Evolutionary conservation across 2,888 invertebrate genomes (phyloP).

Genomic region (Norana najaformis): DNA sequence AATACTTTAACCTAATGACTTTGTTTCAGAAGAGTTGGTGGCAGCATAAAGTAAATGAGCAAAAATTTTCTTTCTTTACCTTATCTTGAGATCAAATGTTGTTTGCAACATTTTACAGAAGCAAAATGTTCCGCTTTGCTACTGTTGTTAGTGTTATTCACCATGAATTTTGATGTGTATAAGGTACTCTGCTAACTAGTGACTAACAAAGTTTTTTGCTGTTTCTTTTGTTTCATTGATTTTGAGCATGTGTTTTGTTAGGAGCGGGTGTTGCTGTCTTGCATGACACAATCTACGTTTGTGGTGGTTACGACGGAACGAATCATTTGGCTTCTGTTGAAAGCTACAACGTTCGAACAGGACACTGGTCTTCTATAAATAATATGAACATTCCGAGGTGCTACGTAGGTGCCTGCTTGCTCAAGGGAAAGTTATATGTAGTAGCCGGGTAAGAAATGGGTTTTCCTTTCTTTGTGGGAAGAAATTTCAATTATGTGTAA

Average conservation of each 20-base stretch:
- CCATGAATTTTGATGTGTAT: background rate
- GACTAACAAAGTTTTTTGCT: background rate
- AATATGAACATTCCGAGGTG: slow-evolving; percentile 59
- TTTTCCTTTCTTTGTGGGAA: background rate
- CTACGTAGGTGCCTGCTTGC: slow-evolving; percentile 60
- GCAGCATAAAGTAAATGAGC: too few relatives aligned
- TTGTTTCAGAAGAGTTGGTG: too few relatives aligned
- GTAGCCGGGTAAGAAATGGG: slow-evolving; percentile 56
- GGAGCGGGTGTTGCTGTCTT: slow-evolving; percentile 61
- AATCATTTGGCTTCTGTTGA: slow-evolving; percentile 60
- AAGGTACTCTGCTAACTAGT: background rate
- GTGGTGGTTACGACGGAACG: slow-evolving; percentile 61
- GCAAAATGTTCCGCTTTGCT: background rate
- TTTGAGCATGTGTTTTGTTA: slow-evolving; percentile 36
- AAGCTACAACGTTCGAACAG: slow-evolving; percentile 54
- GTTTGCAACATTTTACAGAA: too few relatives aligned
- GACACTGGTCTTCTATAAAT: slow-evolving; percentile 56
- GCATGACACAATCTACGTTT: slow-evolving; percentile 58
- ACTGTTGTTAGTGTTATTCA: background rate
- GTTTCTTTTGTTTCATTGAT: background rate
- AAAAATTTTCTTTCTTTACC: too few relatives aligned
- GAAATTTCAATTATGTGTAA: background rate
- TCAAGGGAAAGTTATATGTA: slow-evolving; percentile 59
- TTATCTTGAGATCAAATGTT: too few relatives aligned
- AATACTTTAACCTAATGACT: too few relatives aligned